Conservation (phyloP, 2,113 vertebrate genomes). For the Alexandromys fortis region DNA sequence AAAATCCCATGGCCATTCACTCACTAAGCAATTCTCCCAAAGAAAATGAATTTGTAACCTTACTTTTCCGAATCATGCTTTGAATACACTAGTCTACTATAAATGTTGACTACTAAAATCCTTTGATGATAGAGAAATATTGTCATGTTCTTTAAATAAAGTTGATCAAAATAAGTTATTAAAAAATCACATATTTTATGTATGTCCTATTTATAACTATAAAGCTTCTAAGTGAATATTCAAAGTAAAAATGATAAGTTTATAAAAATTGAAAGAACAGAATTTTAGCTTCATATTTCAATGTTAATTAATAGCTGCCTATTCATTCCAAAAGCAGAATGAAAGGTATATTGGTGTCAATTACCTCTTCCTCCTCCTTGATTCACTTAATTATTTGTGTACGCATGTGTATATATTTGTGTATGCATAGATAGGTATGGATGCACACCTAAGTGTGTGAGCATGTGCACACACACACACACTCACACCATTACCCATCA, state of each 20-base stretch:
- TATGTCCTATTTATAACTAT: background rate
- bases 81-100: background rate
- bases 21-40: background rate
- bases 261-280: background rate
- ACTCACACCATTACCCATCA: background rate
- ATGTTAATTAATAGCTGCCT: background rate
- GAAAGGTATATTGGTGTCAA: background rate
- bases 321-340: background rate
- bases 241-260: slow-evolving; percentile 1
- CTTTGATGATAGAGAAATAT: background rate
- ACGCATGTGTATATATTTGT: no score
- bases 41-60: background rate
- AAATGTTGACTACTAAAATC: background rate
- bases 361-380: background rate
- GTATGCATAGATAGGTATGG: no score
- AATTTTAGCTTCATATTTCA: background rate
- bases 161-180: background rate
- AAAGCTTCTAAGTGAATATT: background rate
- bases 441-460: no score
- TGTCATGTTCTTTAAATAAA: background rate
- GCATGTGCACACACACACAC: background rate
- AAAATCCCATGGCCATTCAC: background rate
- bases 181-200: background rate
- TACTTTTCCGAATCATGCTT: background rate
- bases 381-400: background rate